Percentiles rank a stretch among this genome's conserved stretches.
phyloP scores from a whole-genome alignment of 2,113 vertebrate genomes.

The human region GRCh38 chr2:209550501-209551000 shows the following conservation, averaged over 20 bases:
- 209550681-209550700: slow-evolving; percentile 16
- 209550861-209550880: neutral
- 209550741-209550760: slow-evolving; percentile 40
- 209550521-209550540: neutral
- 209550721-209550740: slow-evolving; percentile 51
- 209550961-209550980: neutral
- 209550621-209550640: slow-evolving; percentile 19
- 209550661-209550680: slow-evolving; percentile 45
- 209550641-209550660: slow-evolving; percentile 28
- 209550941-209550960: neutral
- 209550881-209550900: neutral
- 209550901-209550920: neutral
- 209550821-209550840: slow-evolving; percentile 53
- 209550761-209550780: slow-evolving; percentile 64
- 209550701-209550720: neutral
- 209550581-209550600: slow-evolving; percentile 26
- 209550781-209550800: slow-evolving; percentile 50
- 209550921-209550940: neutral
- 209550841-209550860: neutral
- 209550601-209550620: neutral
- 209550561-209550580: neutral
- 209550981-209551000: neutral
- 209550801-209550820: slow-evolving; percentile 24
- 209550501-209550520: slow-evolving; percentile 34
- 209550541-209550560: neutral